Conservation (phyloP, 2,797 vertebrate species). For the Cossypha dichroa region DNA sequence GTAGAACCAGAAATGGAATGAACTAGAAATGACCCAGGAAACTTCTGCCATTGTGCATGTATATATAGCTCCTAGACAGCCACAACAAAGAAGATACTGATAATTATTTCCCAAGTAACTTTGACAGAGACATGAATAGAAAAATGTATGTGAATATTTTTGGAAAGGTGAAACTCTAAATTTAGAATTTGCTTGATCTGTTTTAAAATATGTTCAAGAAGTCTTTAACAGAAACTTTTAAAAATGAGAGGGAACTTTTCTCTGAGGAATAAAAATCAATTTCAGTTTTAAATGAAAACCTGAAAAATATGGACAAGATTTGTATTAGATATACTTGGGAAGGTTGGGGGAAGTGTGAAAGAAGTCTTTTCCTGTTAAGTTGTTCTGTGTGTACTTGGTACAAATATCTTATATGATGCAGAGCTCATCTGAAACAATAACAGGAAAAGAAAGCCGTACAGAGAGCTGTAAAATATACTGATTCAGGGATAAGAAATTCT, state of each 20-base stretch:
- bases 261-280: not conserved
- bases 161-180: not conserved
- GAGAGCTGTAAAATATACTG: not conserved
- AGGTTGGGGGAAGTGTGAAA: not conserved
- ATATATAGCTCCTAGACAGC: not conserved
- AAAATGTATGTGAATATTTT: not conserved
- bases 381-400: not conserved
- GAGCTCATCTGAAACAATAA: not conserved
- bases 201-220: not conserved
- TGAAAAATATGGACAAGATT: not conserved
- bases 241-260: not conserved
- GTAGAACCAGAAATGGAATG: not conserved
- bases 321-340: not conserved
- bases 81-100: constrained; percentile 7
- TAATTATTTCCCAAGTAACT: constrained; percentile 28
- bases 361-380: not conserved
- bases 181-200: constrained; percentile 10
- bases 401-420: not conserved
- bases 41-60: not conserved
- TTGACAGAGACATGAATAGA: not conserved
- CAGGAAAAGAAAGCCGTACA: not conserved
- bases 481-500: not conserved
- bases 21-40: constrained; percentile 38
- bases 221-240: not conserved
- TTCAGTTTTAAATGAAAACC: not conserved